Base-by-base conservation (phyloP, 1,140 invertebrate genomes). In the Drosophila burlai region DNA sequence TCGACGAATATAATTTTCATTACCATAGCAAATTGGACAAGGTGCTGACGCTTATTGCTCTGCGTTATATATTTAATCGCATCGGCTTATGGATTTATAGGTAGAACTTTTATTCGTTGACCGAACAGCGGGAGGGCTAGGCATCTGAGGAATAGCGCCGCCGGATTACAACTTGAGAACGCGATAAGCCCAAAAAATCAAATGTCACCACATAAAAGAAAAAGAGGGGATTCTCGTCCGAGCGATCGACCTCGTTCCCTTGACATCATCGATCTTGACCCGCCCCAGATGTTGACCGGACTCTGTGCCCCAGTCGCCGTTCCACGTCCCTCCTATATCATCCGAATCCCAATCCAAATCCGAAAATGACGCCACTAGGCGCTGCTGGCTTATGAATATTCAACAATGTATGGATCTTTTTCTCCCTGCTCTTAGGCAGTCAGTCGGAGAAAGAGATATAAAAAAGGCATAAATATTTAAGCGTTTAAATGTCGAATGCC, bases 21-120 rank as follows among this genome's bases (percentile, higher is more conserved):
- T 91, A 91, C 86, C 86, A 86, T 91, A 91, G 76, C 86, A 91
- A 91, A 91, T 91, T 91, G 84, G 86, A 91, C 86, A 86, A 91
- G 86, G 86, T 91, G 86, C 86, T 91, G 86, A 91, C 86, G 86
- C 85, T 86, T 91, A 91, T 91, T 91, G 80, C 63, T 42, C 59
- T 46, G 50, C 78, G 71, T 61, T 86, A 82, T 86, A 80, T 65
- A 71, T 86, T 80, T 81, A 29, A 80, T 71, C 60, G 49, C 52
- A 10, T 57, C 5, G 54, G 54, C 21, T 57, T 57, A 29, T 42
- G 18, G 46, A 59, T 58, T 75, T 68, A 40, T 16, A n/a, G 34
- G 38, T 52, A 46, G 67, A 43, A 43, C 40, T 57, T 64, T 59
- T 62, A 31, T 10, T 9, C 31, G 31, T 63, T 21, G 72, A 60